Evolutionary conservation across 1,140 invertebrate species (phyloP), one percentile per base, ranked within the genome.

Genomic region (Schlechtendalia chinensis): DNA sequence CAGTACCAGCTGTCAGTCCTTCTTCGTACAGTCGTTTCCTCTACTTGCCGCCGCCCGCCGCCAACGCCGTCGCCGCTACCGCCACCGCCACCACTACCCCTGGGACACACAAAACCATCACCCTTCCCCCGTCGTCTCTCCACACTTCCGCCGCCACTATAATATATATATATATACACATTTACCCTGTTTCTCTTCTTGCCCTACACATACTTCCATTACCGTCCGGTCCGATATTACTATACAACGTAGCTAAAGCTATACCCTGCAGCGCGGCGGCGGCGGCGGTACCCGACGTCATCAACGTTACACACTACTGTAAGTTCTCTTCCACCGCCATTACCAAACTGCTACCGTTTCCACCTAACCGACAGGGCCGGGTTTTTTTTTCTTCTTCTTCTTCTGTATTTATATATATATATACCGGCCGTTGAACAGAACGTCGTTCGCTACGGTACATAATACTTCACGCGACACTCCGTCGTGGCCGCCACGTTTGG

Each of bases 1-100:
- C 65, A 56, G 47, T 61, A 56, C 56, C 65, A 65, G 81, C 81
- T 71, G 80, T 65, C 75, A 61, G 75, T 79, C 75, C 58, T 59
- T 61, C 58, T 79, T 61, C 75, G 75, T 59, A 39, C 53, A 81
- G 39, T 47, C 58, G 75, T 79, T 61, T 61, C 69, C 69, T 72
- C 69, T 29, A 47, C 69, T 72, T 53, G 5, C 69, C 69, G 29
- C 69, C 47, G 24, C 67, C 32, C 32, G 32, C 32, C 32, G 32
- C 3, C 32, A 39, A 3, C 32, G 8, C 32, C 32, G n/a, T 8
- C 32, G 32, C 32, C 32, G 32, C 3, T 8, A 39, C 32, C 32
- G 8, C 32, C 32, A 8, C 32, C 32, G 8, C 32, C 32, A 5
- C 69, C 69, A 29, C 69, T 24, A 16, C 69, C 69, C 69, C 69